Percentiles rank a stretch among this genome's conserved stretches.
Conservation (phyloP, 1,140 invertebrate species). For the Lordiphosa clarofinis region DNA sequence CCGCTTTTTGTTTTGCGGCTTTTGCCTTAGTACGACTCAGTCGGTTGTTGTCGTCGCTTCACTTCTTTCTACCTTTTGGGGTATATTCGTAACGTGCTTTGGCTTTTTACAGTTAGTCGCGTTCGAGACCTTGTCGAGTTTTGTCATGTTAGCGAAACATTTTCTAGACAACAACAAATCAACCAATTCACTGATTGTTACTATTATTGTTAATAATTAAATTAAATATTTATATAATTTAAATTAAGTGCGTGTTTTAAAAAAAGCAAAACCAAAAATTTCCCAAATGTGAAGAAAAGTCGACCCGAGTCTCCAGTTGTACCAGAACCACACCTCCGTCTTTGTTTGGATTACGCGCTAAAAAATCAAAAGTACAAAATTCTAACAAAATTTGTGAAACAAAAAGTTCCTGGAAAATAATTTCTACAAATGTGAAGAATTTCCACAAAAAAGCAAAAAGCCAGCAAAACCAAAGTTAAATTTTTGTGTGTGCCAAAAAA, state of each 20-base stretch:
- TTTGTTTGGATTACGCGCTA: constrained; percentile 65
- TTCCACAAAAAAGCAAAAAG: constrained; percentile 10
- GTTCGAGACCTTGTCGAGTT: constrained; percentile 80
- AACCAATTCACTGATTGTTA: constrained; percentile 19
- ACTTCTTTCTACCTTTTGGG: constrained; percentile 50
- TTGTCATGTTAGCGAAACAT: constrained; percentile 77
- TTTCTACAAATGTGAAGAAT: constrained; percentile 42
- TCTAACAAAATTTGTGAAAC: constrained; percentile 39
- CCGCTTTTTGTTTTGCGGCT: constrained; percentile 39
- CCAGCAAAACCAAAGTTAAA: constrained; percentile 21
- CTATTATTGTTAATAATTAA: constrained; percentile 20
- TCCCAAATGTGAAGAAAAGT: constrained; percentile 66
- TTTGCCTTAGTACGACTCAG: constrained; percentile 44
- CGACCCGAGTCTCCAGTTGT: constrained; percentile 33
- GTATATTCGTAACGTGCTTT: constrained; percentile 79
- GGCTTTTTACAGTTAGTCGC: constrained; percentile 80
- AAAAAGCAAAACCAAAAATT: constrained; percentile 7
- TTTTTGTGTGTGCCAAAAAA: constrained; percentile 34
- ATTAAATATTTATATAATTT: constrained; percentile 16
- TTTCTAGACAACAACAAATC: constrained; percentile 14
- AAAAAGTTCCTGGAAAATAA: constrained; percentile 45
- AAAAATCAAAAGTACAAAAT: constrained; percentile 6
- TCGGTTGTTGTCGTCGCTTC: constrained; percentile 38
- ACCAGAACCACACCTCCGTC: constrained; percentile 11
- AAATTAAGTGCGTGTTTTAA: constrained; percentile 13